These are phyloP conservation scores for Ophion costatus DNA, from an alignment of 2,888 invertebrate genomes.

Conservation along the genomic window DNA sequence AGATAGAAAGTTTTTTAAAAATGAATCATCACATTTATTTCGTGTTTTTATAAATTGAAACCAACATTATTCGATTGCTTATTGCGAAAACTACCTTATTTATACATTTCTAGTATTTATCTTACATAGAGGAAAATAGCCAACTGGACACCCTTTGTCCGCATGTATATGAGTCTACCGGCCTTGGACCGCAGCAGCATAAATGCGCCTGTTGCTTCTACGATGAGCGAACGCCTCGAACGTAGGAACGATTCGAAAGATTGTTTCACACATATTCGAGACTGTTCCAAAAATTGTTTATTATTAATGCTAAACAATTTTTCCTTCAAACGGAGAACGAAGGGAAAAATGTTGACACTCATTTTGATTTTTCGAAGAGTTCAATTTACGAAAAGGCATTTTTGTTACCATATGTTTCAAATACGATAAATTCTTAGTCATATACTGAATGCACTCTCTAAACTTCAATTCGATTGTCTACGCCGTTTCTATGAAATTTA, in stretches of 20 bases:
- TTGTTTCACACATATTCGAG: neutral
- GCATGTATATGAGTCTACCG: slow-evolving; percentile 16
- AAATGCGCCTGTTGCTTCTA: slow-evolving; percentile 31
- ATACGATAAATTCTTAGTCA: no score
- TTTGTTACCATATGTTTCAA: neutral
- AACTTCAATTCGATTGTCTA: no score
- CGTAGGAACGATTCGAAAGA: neutral
- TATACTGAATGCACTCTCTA: no score
- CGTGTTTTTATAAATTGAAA: no score
- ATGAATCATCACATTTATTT: no score
- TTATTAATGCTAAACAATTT: neutral
- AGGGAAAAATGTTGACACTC: neutral
- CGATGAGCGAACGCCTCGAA: neutral
- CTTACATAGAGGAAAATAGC: no score
- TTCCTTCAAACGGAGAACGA: neutral
- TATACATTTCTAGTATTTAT: no score
- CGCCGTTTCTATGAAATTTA: no score
- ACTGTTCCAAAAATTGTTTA: neutral
- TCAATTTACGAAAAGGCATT: neutral
- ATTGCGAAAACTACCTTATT: no score
- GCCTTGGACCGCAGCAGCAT: slow-evolving; percentile 33
- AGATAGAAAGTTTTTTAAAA: no score
- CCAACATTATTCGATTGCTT: no score
- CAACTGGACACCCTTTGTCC: neutral
- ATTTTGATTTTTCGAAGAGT: neutral